Evolutionary conservation across 2,888 invertebrate genomes (phyloP), one percentile per base, ranked within the genome.

Genomic region (Hypolimnas misippus): DNA sequence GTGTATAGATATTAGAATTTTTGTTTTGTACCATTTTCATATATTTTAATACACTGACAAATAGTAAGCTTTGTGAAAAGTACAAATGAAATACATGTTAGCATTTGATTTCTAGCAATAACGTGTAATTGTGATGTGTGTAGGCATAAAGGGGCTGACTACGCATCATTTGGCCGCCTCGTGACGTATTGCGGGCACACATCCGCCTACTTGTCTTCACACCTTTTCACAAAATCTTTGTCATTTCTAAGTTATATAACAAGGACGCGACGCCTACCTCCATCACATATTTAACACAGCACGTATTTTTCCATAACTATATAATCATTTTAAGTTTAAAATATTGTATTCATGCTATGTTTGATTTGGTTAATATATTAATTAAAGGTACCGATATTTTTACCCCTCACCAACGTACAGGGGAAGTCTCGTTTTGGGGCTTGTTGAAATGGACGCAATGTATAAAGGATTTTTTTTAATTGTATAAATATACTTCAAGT

Each of bases 221-320:
- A 42, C 19, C 42, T 42, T 42, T 42, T 42, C 42, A 10, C 21
- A 46, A 46, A 46, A 17, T 46, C 44, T 46, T 46, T 46, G 21
- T n/a, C n/a, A 46, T 46, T 46, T 46, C 44, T 46, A 46, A 19
- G 44, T 46, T 46, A 46, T 46, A 46, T 46, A 46, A 46, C 44
- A 21, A 46, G 44, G n/a, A 38, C 35, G 35, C n/a, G 12, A 21
- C n/a, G 12, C 5, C 19, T 40, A 14, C 16, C 4, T 12, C 12
- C 12, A 21, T 46, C 44, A 46, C 19, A 21, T 46, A 21, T 12
- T 10, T 46, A 44, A 10, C 19, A 12, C 4, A 46, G 12, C 35
- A n/a, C 4, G 12, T 21, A 46, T 46, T 12, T 19, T 19, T 19
- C 10, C n/a, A n/a, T n/a, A n/a, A n/a, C 3, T 16, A 8, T 42